Evolutionary conservation across 1,140 invertebrate genomes (phyloP).

Genomic region (Panonychus citri): DNA sequence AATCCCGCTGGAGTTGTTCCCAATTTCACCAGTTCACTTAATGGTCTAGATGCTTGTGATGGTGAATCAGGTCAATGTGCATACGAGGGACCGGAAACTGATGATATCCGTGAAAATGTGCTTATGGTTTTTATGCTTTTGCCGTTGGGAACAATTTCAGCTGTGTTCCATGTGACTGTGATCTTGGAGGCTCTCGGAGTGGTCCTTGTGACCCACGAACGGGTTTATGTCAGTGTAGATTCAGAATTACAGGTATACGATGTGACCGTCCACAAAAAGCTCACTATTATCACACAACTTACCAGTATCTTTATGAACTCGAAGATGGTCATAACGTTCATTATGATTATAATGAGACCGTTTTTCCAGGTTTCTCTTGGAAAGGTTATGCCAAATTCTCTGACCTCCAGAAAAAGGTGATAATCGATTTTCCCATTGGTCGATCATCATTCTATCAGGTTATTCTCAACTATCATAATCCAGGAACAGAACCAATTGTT

Average conservation of each 20-base stretch:
- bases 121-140: slow-evolving; percentile 59
- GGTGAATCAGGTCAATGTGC: slow-evolving; percentile 55
- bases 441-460: slow-evolving; percentile 59
- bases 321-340: slow-evolving; percentile 67
- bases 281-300: slow-evolving; percentile 84
- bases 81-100: slow-evolving; percentile 52
- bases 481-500: slow-evolving; percentile 42
- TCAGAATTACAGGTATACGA: slow-evolving; percentile 55
- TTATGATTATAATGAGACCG: slow-evolving; percentile 55
- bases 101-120: slow-evolving; percentile 50
- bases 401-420: slow-evolving; percentile 55
- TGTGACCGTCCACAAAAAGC: slow-evolving; percentile 62
- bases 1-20: slow-evolving; percentile 77
- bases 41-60: slow-evolving; percentile 56
- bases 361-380: slow-evolving; percentile 82
- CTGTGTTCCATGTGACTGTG: slow-evolving; percentile 75
- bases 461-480: slow-evolving; percentile 68
- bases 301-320: slow-evolving; percentile 60
- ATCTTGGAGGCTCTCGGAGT: slow-evolving; percentile 51
- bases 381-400: slow-evolving; percentile 89
- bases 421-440: slow-evolving; percentile 49
- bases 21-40: slow-evolving; percentile 57
- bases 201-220: slow-evolving; percentile 35
- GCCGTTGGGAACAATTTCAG: slow-evolving; percentile 58
- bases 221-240: slow-evolving; percentile 70